Evolutionary conservation across 2,113 vertebrate species (phyloP).

Genomic region (Nannospalax galili): DNA sequence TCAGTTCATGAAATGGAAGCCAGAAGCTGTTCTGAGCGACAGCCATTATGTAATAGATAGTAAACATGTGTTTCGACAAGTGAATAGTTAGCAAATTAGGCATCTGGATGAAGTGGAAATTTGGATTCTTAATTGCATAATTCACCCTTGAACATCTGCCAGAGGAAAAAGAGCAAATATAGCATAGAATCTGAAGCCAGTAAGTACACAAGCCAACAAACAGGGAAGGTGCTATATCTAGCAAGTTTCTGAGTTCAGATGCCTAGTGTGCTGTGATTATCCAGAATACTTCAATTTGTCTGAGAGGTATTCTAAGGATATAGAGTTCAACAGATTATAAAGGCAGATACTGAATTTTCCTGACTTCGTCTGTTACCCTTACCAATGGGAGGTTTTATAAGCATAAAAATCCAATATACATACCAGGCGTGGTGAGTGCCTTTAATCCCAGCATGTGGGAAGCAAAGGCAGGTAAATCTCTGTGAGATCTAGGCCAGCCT

Average conservation of each 20-base stretch:
- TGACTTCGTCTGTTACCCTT: conserved; percentile 27
- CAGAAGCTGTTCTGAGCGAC: conserved; percentile 80
- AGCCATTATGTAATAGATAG: conserved; percentile 72
- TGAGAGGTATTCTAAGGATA: conserved; percentile 54
- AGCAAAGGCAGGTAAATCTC: no score
- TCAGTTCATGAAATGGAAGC: conserved; percentile 77
- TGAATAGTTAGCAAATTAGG: conserved; percentile 85
- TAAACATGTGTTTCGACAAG: conserved; percentile 81
- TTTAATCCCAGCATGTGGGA: no score
- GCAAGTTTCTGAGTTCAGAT: conserved; percentile 55
- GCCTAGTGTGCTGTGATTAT: conserved; percentile 47
- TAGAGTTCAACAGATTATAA: background rate
- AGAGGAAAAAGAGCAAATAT: conserved; percentile 79
- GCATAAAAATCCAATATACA: background rate
- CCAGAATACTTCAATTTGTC: conserved; percentile 30
- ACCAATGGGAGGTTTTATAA: background rate
- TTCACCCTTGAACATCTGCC: conserved; percentile 85
- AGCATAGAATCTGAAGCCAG: conserved; percentile 72
- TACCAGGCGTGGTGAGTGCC: no score
- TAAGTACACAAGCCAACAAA: conserved; percentile 75
- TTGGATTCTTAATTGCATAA: conserved; percentile 84
- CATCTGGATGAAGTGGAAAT: conserved; percentile 85
- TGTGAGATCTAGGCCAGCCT: no score
- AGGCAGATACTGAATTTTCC: background rate
- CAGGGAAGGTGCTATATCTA: conserved; percentile 39